phyloP scores from a whole-genome alignment of 2,113 vertebrate genomes.

The Plestiodon gilberti region DNA sequence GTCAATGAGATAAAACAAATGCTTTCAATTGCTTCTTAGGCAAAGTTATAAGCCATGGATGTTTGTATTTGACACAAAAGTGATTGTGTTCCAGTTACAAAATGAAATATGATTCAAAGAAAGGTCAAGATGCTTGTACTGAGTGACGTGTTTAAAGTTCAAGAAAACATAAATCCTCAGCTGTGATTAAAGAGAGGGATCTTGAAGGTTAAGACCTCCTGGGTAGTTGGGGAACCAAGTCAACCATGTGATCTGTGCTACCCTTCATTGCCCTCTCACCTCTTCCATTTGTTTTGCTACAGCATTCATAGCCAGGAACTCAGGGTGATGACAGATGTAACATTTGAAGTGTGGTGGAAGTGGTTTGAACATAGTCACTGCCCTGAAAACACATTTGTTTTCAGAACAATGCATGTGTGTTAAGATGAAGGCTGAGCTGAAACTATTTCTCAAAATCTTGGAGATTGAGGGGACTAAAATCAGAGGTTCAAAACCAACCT shows the following conservation, averaged over 20 bases:
- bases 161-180: not conserved
- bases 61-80: not conserved
- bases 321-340: not conserved
- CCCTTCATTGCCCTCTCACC: not conserved
- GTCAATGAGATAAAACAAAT: not conserved
- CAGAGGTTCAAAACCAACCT: no score
- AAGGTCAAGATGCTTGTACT: not conserved
- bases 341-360: no score
- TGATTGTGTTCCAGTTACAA: not conserved
- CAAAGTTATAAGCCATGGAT: not conserved
- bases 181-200: not conserved
- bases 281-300: not conserved
- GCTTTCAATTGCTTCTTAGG: not conserved
- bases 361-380: no score
- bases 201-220: not conserved
- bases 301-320: not conserved
- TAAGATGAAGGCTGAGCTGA: not conserved
- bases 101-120: not conserved
- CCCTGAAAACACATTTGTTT: not conserved
- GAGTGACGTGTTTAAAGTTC: not conserved
- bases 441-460: no score
- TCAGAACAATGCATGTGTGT: not conserved
- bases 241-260: not conserved
- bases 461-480: no score
- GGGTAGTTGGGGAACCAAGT: not conserved